phyloP scores from a whole-genome alignment of 1,140 invertebrate genomes.

The Drosophila suzukii region DNA sequence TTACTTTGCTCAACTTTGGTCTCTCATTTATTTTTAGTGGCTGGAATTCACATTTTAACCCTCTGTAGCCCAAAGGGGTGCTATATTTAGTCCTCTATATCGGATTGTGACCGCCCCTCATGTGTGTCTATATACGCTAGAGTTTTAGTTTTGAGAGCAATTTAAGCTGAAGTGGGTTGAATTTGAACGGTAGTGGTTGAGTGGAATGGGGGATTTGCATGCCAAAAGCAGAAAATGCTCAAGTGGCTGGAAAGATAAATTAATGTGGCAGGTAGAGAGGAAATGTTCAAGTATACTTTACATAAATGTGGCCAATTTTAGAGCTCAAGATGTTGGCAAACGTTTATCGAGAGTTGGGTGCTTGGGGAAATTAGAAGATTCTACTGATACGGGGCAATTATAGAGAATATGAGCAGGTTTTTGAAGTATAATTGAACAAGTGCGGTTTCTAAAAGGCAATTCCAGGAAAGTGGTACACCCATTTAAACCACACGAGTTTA shows the following conservation, averaged over 20 bases:
- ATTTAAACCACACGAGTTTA: not conserved
- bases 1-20: constrained; percentile 39
- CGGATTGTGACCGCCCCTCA: constrained; percentile 16
- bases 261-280: constrained; percentile 57
- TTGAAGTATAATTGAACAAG: constrained; percentile 2
- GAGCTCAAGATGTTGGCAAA: constrained; percentile 20
- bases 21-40: constrained; percentile 57
- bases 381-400: constrained; percentile 23
- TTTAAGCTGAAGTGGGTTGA: constrained; percentile 56
- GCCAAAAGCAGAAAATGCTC: constrained; percentile 54
- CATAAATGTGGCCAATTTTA: constrained; percentile 71
- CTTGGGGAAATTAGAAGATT: constrained; percentile 7
- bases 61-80: constrained; percentile 1
- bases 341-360: constrained; percentile 5
- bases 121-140: constrained; percentile 12
- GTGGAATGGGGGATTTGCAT: constrained; percentile 54
- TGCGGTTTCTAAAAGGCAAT: not conserved
- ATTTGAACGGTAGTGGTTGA: constrained; percentile 33
- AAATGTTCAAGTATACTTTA: constrained; percentile 62
- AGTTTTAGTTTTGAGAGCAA: constrained; percentile 59
- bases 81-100: constrained; percentile 44
- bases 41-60: constrained; percentile 44
- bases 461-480: not conserved
- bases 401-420: not conserved
- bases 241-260: constrained; percentile 42